Evolutionary conservation across 2,797 vertebrate species (phyloP), one percentile per base, ranked within the genome.

Genomic region (Odontamblyopus rebecca): DNA sequence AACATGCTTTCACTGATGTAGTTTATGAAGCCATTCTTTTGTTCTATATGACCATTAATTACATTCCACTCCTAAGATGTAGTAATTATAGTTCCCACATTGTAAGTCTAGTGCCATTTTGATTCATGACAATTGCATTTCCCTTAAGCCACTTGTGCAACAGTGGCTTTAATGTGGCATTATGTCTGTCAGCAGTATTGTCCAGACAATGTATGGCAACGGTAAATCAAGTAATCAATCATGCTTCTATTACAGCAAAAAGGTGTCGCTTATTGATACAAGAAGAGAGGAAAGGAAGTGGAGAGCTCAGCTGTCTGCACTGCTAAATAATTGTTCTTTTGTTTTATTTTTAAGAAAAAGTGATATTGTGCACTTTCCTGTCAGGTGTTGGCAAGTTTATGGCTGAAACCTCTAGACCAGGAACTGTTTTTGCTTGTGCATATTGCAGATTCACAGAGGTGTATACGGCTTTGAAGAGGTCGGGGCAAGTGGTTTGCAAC

Each of bases 181-280:
- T 70, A 78, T 82, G 70, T 81, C 71, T 69, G 82, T 92, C 90
- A 91, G 90, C 90, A 85, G 76, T 88, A 79, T 84, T 79, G 61
- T 73, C 81, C 63, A 72, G 83, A 87, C 83, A 82, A 59, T 75
- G 78, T 89, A 84, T 81, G 69, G 81, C 84, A 76, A 71, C 80
- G 76, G 82, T 71, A 44, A 68, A n/a, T n/a, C n/a, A n/a, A n/a
- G n/a, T n/a, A 77, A 91, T 89, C 90, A 85, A 89, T 89, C 86
- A 83, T 65, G 65, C 82, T 82, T 76, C 77, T 79, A 81, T 70
- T 66, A 79, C 68, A 88, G 76, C 82, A 83, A 83, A 84, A 81
- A 86, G 70, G 76, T 70, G 61, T 26, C 12, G 73, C 69, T 57
- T 27, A 70, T 44, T 77, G 51, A 70, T 27, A 51, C 26, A 35